Base-by-base conservation (phyloP, 2,888 invertebrate genomes). In the Sinotaia quadrata region DNA sequence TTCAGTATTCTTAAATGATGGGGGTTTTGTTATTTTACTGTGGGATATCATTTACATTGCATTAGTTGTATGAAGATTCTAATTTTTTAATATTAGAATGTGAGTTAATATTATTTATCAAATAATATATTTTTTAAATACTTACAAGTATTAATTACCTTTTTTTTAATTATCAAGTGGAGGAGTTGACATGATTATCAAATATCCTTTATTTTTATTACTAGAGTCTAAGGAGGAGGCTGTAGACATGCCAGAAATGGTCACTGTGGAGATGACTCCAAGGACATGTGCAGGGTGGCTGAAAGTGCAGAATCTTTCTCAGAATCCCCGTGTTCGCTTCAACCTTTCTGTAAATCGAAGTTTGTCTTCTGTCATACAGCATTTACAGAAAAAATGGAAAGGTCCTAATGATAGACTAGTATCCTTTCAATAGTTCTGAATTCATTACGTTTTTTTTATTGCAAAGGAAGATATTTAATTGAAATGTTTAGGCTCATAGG, bases 321-420 rank as follows among this genome's bases (percentile, higher is more conserved):
- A 96, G 91, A 97, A 97, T 91, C 97, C 97, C 34, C 92, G 96
- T 78, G 91, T 94, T 5, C 91, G 92, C 70, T 91, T 93, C 47
- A 91, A 92, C 58, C 89, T 94, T 63, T 92, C 94, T 29, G 90
- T 95, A 66, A 94, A 95, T 81, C 92, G 94, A 74, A 91, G 93
- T 56, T 89, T 96, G 10, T 90, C 91, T 18, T 91, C 92, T 67
- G 89, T 96, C 56, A 91, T 96, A 54, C 89, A 90, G 74, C 94
- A 92, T 82, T 91, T 97, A 75, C 92, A 92, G 79, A 90, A 91
- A 71, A 92, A 94, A 79, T 97, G 97, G 97, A 91, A 91, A 72
- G 91, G 91, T 33, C 88, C 71, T n/a, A 68, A 78, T 41, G 69
- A 81, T 24, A 79, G 81, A 75, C 72, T 76, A 76, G 84, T 85